Conservation (phyloP, 2,888 invertebrate species). For the Tetheella fluctuosa region DNA sequence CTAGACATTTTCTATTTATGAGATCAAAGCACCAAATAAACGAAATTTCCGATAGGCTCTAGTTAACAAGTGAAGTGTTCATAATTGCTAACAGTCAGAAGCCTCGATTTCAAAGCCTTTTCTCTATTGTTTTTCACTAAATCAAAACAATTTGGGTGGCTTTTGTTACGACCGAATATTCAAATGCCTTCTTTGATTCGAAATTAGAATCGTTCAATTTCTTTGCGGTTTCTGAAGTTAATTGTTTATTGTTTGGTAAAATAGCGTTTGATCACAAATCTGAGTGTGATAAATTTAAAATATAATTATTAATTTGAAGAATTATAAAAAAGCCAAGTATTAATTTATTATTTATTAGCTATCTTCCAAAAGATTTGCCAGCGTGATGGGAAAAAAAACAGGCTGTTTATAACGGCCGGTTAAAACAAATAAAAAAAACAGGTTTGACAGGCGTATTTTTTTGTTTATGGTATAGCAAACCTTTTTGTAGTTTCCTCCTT, state of each 20-base stretch:
- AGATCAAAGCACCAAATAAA: not conserved
- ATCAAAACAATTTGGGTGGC: not conserved
- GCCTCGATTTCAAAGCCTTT: constrained; percentile 1
- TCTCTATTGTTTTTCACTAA: not conserved
- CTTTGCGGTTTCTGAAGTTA: not conserved
- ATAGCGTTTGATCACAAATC: not conserved
- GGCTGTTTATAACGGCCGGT: no score
- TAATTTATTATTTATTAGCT: no score
- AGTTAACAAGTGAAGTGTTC: not conserved
- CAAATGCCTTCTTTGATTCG: not conserved
- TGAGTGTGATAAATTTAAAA: not conserved
- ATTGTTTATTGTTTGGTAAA: not conserved
- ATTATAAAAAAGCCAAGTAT: no score
- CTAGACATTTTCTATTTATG: constrained; percentile 44
- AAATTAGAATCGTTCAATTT: not conserved
- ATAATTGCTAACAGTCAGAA: constrained; percentile 3
- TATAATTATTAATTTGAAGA: not conserved
- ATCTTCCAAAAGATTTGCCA: no score
- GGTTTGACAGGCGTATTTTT: no score
- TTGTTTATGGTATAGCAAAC: no score
- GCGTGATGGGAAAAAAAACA: no score
- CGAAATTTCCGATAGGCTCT: not conserved
- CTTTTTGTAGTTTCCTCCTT: no score
- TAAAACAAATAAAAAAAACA: no score
- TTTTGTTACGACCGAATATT: constrained; percentile 1